Evolutionary conservation across 2,797 vertebrate genomes (phyloP).

Genomic region (Epinephelus malabaricus): DNA sequence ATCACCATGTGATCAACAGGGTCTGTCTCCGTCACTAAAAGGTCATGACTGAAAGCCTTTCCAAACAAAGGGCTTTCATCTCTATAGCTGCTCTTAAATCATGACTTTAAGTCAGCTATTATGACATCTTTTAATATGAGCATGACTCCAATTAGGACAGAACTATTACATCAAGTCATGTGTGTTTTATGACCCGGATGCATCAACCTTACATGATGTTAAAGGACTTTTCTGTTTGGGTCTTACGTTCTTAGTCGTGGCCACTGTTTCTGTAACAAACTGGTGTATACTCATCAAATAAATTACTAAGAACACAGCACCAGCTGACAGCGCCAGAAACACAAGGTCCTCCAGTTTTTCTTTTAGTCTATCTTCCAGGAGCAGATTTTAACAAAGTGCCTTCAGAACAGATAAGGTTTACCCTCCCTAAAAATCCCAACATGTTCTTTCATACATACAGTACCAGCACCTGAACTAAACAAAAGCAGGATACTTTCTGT

Average conservation of each 20-base stretch:
- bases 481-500: too few relatives aligned
- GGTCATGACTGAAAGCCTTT: background rate
- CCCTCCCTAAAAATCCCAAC: background rate
- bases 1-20: background rate
- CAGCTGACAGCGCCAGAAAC: background rate
- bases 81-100: background rate
- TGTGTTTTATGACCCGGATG: background rate
- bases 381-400: background rate
- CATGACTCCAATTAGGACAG: background rate
- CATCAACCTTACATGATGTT: background rate
- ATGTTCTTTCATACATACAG: too few relatives aligned
- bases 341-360: background rate
- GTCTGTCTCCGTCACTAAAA: background rate
- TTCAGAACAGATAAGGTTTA: background rate
- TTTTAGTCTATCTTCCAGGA: background rate
- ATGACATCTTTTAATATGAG: background rate
- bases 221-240: background rate
- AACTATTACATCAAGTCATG: background rate
- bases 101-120: background rate
- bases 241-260: background rate
- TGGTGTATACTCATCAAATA: too few relatives aligned
- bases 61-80: too few relatives aligned
- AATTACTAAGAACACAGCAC: too few relatives aligned
- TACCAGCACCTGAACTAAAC: too few relatives aligned
- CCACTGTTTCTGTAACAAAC: background rate